Base-by-base conservation (phyloP, 2,888 invertebrate genomes). In the Dryococelus australis region DNA sequence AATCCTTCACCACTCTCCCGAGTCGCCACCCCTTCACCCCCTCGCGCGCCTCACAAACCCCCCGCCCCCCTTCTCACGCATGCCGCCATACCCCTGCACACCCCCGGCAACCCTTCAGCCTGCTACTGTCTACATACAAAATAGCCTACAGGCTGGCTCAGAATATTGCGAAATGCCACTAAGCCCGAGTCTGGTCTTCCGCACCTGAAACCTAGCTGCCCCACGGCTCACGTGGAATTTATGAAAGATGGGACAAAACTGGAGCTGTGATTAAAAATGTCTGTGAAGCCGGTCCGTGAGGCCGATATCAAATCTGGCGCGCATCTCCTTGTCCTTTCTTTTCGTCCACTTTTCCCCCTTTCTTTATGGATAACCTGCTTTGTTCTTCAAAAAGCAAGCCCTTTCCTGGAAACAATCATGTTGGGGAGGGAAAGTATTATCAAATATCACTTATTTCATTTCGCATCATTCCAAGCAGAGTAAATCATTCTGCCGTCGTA, bases 1-100 rank as follows among this genome's bases (percentile, higher is more conserved):
- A 87, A 83, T 83, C 83, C 83, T 83, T 83, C 83, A 83, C 35
- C 84, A 85, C 87, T 85, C 87, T 85, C 87, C 84, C 85, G 84
- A 47, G 53, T 86, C 51, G 47, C 47, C 47, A 27, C 86, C 35
- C 87, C 43, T 65, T 83, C 47, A 35, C 81, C 78, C 43, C 16
- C n/a, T 79, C 43, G 65, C 43, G 35, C 86, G n/a, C n/a, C n/a
- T n/a, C n/a, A n/a, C n/a, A n/a, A n/a, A 86, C 78, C 86, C 85
- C 81, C 26, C 26, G 8, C 16, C 65, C 65, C 83, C 28, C 28
- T 26, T 24, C 27, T 27, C 35, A 13, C 28, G 28, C 83, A 9
- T 6, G 6, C 83, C 27, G 27, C 24, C 27, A 13, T 27, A 8
- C 26, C 6, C 83, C 83, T 27, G n/a, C n/a, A n/a, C n/a, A n/a